phyloP scores from a whole-genome alignment of 2,888 invertebrate genomes.

The Drosophila trichaetosa region DNA sequence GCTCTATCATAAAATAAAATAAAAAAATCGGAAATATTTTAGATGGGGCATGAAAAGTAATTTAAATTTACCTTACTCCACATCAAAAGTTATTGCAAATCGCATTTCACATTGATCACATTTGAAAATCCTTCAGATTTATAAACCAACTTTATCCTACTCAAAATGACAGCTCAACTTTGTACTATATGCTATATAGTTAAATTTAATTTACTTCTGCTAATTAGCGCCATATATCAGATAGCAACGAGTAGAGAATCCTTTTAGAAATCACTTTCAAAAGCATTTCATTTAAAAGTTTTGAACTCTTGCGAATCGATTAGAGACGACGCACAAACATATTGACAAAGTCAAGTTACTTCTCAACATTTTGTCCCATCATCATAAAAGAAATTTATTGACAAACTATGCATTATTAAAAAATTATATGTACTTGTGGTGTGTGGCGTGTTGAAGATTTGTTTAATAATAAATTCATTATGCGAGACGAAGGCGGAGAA shows the following conservation, averaged over 20 bases:
- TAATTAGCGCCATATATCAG: background rate
- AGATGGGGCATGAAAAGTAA: background rate
- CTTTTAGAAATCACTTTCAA: background rate
- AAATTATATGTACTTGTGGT: constrained; percentile 79
- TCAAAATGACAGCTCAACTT: background rate
- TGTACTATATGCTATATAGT: background rate
- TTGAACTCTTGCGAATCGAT: background rate
- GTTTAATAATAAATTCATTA: constrained; percentile 79
- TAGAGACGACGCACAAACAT: constrained; percentile 8
- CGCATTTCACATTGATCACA: background rate
- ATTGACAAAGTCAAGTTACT: constrained; percentile 16
- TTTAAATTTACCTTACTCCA: background rate
- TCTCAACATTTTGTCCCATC: constrained; percentile 8
- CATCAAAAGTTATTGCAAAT: background rate
- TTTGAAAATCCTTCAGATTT: background rate
- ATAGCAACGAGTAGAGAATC: background rate
- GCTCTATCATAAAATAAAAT: constrained; percentile 23
- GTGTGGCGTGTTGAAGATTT: constrained; percentile 72
- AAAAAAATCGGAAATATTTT: background rate
- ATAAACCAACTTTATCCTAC: background rate
- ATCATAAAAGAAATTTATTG: constrained; percentile 81
- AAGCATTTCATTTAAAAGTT: background rate
- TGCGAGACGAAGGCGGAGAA: constrained; percentile 68
- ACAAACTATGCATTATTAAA: constrained; percentile 81
- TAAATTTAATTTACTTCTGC: background rate